A percentile compares a stretch with the other conserved stretches of the same genome.
These are phyloP conservation scores for Mustela nigripes DNA, from an alignment of 2,113 vertebrate genomes.

Conservation along the genomic window DNA sequence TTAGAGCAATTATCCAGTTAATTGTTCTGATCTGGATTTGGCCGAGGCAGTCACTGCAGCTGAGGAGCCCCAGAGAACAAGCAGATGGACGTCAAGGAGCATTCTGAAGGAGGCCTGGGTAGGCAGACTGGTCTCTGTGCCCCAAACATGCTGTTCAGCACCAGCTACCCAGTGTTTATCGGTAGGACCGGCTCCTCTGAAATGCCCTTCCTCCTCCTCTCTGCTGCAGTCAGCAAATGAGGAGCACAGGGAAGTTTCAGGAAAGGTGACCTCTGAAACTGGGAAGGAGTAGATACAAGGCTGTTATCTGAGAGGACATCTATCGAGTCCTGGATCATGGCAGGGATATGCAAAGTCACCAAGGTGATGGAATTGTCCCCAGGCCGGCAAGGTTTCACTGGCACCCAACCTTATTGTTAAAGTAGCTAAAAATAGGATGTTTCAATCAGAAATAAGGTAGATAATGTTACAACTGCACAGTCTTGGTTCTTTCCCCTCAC, in stretches of 20 bases:
- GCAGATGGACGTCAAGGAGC: constrained; percentile 40
- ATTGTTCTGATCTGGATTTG: constrained; percentile 68
- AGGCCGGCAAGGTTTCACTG: neutral
- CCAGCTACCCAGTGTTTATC: neutral
- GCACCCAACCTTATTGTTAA: neutral
- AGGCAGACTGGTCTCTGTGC: neutral
- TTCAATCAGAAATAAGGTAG: neutral
- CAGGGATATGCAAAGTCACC: neutral
- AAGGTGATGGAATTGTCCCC: neutral
- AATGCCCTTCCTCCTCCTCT: neutral
- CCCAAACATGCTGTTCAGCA: neutral
- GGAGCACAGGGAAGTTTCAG: accelerated
- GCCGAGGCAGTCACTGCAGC: neutral
- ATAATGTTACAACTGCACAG: accelerated
- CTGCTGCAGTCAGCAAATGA: neutral
- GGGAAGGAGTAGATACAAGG: neutral
- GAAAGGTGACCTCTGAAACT: constrained; percentile 30
- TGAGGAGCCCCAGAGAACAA: neutral
- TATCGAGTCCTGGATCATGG: accelerated
- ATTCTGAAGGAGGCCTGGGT: neutral
- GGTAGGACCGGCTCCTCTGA: neutral
- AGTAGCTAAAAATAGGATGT: neutral
- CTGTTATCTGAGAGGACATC: neutral
- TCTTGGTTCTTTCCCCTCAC: neutral
- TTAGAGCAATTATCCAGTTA: constrained; percentile 71